Evolutionary conservation across 2,888 invertebrate species (phyloP), one percentile per base, ranked within the genome.

Genomic region (Epirrhoe alternata): DNA sequence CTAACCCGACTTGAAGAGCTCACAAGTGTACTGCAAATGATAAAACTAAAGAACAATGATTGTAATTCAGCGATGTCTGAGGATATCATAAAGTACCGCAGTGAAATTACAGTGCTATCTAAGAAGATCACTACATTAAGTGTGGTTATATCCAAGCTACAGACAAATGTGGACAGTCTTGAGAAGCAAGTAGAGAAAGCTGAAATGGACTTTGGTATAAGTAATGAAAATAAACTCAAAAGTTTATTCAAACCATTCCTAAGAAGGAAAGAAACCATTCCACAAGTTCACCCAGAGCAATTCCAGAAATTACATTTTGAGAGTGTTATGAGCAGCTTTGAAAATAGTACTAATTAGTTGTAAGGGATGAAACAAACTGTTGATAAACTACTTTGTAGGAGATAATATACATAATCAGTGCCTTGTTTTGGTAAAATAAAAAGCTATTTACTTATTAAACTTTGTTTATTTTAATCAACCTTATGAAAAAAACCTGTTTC

Each of bases 1-100:
- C 81, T 95, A 57, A 95, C 95, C 0, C 89, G 96, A 67, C 86
- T 96, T 30, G 96, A 96, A 83, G 96, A 96, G 81, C 91, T 95
- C 70, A 94, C 95, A 71, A 95, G 95, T 72, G 92, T 95, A 53
- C 80, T 95, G 38, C 92, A 94, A 70, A 94, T 95, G 83, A 94
- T 95, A 68, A 88, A 92, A 75, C 70, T 85, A 69, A 92, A 92
- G 81, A 89, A 94, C 76, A 81, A 85, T 76, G 89, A 94, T 74
- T 90, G 93, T 78, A 78, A 89, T 73, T 69, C 75, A 63, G 77
- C 93, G 76, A 89, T 95, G 30, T 86, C 94, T 24, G 91, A 94
- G 70, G 94, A 94, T 75, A 93, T 95, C 24, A 85, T 92, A 68
- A 90, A 88, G 71, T 94, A 94, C 71, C 86, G 92, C 62, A 84